Base-by-base conservation (phyloP, 1,140 invertebrate species). In the Drosophila teissieri region DNA sequence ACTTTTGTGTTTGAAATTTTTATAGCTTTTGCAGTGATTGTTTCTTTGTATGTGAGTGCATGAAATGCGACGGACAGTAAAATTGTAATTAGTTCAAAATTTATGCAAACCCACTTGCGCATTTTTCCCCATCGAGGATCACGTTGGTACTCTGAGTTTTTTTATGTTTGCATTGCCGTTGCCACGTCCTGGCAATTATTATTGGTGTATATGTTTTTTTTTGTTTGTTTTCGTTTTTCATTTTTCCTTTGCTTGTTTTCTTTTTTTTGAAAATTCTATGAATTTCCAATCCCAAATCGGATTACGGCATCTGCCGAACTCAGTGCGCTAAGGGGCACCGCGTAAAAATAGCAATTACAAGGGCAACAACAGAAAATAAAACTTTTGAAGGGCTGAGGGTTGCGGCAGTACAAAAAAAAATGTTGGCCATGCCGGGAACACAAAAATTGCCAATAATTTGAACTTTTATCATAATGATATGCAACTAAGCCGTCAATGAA, bases 51-150 rank as follows among this genome's bases (percentile, higher is more conserved):
- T 42, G 58, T 45, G 61, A 55, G 61, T 72, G 39, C 37, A 49
- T 49, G 56, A 22, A 51, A 46, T 55, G 24, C 56, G 57, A 58
- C 80, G 83, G 80, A 84, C 80, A 89, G 72, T 89, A 76, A 88
- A 89, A 88, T 70, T 83, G 84, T 89, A 88, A 88, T 88, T 88
- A 88, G 83, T 84, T 80, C 44, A 63, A 80, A 84, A 88, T 88
- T 88, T 88, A 88, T 88, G 84, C 80, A 76, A 64, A 72, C 37
- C 56, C 51, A 44, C 67, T 77, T 83, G 79, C 79, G 79, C 56
- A 76, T 73, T 82, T 73, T 68, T 80, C 73, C 73, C 55, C 56
- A 57, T 48, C 67, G 62, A 78, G 58, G 58, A 88, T 88, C 83
- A 88, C 79, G 82, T 86, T 44, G 70, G 24, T 70, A 63, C 70